Base-by-base conservation (phyloP, 2,888 invertebrate genomes). In the Villa cingulata region DNA sequence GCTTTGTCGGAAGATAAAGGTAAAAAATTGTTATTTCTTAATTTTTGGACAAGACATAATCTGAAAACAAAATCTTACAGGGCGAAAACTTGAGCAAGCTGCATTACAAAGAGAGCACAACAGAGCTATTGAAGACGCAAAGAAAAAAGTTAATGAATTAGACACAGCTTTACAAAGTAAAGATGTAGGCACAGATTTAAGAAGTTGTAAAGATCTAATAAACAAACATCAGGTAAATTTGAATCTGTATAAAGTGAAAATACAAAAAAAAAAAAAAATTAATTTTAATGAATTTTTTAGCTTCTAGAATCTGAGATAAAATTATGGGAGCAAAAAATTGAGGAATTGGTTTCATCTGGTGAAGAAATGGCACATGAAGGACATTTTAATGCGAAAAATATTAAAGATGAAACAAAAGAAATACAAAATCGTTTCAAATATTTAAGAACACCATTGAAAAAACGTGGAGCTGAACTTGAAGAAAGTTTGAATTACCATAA, bases 321-420 rank as follows among this genome's bases (percentile, higher is more conserved):
- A 2, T 75, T 81, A n/a, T 86, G 90, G 78, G 83, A 87, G 59
- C 80, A 81, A 52, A 83, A 86, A 56, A 83, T 94, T 2, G 75
- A 77, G 32, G 81, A 84, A 48, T 74, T 95, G 15, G 81, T 83
- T 0, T 77, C 77, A 1, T 79, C 83, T 63, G 92, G 94, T 10
- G 81, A 86, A 53, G 87, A 91, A 68, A 83, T 97, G 81, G 88
- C 86, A 0, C 84, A 89, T 29, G 88, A 86, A 50, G 95, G 91
- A 0, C 96, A 97, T 70, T 97, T 95, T 70, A 95, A 96, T 72
- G 85, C 90, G 2, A 81, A 78, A 2, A 83, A 85, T 55, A 94
- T 97, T 54, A 74, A 84, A 57, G 75, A 81, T 51, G 82, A 85
- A 55, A 86, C 88, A 46, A 76, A 81, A 51, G 78, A 77, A 23